Evolutionary conservation across 2,113 vertebrate genomes (phyloP).

Genomic region (Promerops cafer): DNA sequence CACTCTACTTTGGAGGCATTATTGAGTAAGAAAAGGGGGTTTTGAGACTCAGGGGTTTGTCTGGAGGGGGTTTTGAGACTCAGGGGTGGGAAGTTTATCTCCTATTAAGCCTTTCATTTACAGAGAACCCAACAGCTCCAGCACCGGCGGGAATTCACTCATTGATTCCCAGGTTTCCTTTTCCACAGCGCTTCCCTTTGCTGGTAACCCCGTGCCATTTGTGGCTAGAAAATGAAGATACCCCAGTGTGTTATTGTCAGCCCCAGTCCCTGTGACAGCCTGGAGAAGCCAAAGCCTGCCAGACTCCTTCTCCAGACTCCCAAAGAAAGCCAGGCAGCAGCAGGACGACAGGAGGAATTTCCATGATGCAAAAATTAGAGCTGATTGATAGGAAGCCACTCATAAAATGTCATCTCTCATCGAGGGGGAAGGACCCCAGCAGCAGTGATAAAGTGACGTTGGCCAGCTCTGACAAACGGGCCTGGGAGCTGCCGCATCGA

Average conservation of each 20-base stretch:
- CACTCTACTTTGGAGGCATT: not conserved
- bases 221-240: slow-evolving; percentile 54
- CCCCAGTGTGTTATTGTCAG: slow-evolving; percentile 38
- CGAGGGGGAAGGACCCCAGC: slow-evolving; percentile 61
- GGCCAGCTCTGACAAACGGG: slow-evolving; percentile 72
- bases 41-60: not conserved
- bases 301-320: slow-evolving; percentile 4
- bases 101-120: not conserved
- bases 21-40: not conserved
- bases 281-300: not conserved
- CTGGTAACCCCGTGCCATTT: slow-evolving; percentile 32
- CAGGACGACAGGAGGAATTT: slow-evolving; percentile 55
- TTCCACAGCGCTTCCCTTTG: slow-evolving; percentile 27
- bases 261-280: not conserved
- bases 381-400: slow-evolving; percentile 68
- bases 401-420: slow-evolving; percentile 72
- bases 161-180: slow-evolving; percentile 49
- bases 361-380: slow-evolving; percentile 45
- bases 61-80: not conserved
- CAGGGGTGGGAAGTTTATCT: not conserved
- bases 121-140: not conserved
- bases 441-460: slow-evolving; percentile 83
- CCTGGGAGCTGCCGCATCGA: slow-evolving; percentile 65
- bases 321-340: not conserved
- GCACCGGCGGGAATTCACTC: not conserved